Evolutionary conservation across 2,888 invertebrate genomes (phyloP), one percentile per base, ranked within the genome.

Genomic region (Cyclophora albipunctata): DNA sequence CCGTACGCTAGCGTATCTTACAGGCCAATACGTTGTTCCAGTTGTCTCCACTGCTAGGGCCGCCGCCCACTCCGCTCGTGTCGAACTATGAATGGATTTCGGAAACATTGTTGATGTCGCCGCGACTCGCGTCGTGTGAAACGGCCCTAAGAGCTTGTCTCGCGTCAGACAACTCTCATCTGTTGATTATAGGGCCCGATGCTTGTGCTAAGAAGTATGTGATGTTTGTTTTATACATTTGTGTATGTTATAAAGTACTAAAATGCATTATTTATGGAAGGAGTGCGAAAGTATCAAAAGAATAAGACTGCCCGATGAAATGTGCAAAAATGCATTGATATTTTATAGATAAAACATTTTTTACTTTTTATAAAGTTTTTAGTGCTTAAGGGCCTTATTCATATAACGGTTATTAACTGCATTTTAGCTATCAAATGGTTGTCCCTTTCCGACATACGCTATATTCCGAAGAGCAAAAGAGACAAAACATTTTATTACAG

Each of bases 161-260:
- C 2, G 54, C 56, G 3, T 67, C 73, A 0, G 55, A 62, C 4
- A 46, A 54, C 7, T 58, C 68, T 3, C 80, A 84, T 53, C 52
- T 79, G 2, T 64, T 84, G 1, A 47, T 87, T 1, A 52, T 81
- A 2, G 87, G 84, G 1, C 76, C 81, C 0, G 73, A 73, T 5
- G 82, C 82, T 2, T 67, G 71, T 47, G 87, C 78, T 42, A 87
- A 85, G 47, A 81, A 78, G 86, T 87, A 60, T 51, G 20, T 20
- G 20, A 20, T 20, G 20, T 55, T 44, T 6, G 4, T 43, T 40
- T n/a, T 42, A 40, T 7, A 7, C 3, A 40, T 3, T 7, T 40
- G 5, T 40, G 7, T 40, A 7, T 2, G 3, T 7, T 40, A 40
- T 7, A 40, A 7, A 7, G 7, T 40, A 40, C 40, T 40, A 1